Evolutionary conservation across 2,113 vertebrate species (phyloP).

Genomic region (Indri indri): DNA sequence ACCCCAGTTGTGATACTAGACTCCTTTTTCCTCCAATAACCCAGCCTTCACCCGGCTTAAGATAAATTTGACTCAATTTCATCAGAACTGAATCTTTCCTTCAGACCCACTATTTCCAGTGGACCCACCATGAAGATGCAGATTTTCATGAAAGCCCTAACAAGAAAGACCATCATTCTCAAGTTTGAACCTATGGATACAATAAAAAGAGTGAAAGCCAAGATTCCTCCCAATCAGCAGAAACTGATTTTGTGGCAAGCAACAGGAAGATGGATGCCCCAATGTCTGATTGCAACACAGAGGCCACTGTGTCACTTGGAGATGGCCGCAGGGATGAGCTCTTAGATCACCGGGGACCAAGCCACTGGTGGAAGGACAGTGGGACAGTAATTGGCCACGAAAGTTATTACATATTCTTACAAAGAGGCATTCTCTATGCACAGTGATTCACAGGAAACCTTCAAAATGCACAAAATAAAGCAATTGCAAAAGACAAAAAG

Average conservation of each 20-base stretch:
- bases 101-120: constrained; percentile 68
- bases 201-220: constrained; percentile 88
- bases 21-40: neutral
- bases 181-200: constrained; percentile 87
- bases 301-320: neutral
- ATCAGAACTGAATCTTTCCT: constrained; percentile 2
- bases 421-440: neutral
- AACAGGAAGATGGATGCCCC: constrained; percentile 78
- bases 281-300: constrained; percentile 46
- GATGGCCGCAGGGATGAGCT: neutral
- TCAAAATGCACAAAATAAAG: neutral
- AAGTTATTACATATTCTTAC: neutral
- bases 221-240: constrained; percentile 89
- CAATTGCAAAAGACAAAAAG: neutral
- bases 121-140: constrained; percentile 81
- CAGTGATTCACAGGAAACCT: neutral
- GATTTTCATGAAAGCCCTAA: constrained; percentile 89
- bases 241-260: constrained; percentile 89
- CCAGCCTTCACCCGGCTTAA: neutral
- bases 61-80: neutral
- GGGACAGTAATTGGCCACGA: neutral
- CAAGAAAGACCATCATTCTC: constrained; percentile 88
- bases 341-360: neutral
- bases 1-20: neutral
- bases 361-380: neutral